Evolutionary conservation across 2,797 vertebrate genomes (phyloP), one percentile per base, ranked within the genome.

Genomic region (Acanthornis magna): DNA sequence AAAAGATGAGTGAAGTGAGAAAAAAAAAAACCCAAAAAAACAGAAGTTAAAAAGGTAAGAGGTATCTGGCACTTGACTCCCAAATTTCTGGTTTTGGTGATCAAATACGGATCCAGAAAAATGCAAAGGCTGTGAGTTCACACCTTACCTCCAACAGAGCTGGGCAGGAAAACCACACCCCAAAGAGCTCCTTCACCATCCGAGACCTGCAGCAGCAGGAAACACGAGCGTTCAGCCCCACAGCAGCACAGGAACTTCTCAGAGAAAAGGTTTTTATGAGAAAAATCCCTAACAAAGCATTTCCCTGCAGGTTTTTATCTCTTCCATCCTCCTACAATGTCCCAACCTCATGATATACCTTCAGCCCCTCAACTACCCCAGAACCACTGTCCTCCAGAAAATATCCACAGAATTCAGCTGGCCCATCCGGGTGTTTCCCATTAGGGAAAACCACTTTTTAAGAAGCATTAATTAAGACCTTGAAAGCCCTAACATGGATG

Each of bases 261-360:
- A 29, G 1, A 26, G 1, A 34, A 85, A 57, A 0, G 1, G 0
- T 2, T 47, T 57, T 53, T 3, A 17, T 1, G 1, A 63, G 48
- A 53, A 65, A 17, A 62, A 16, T 2, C 38, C 2, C 22, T 4
- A 57, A 4, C 19, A n/a, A 40, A 65, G 1, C 2, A 5, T 38
- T 70, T 19, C 6, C 22, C n/a, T n/a, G 10, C 0, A 9, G 2
- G 3, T 25, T 13, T 36, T 3, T 0, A 32, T 5, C 43, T 34
- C 30, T 25, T 11, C 1, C 38, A 38, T 38, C 10, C 38, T 38
- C 38, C 38, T 38, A 38, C 38, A 38, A 38, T 11, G 11, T 11
- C 38, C 38, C 38, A 12, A 38, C 38, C 38, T 38, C 38, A 38
- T 38, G 38, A 11, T 38, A 38, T 38, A 1, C 6, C 18, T 38